Base-by-base conservation (phyloP, 2,888 invertebrate species). In the Sycophila texana region DNA sequence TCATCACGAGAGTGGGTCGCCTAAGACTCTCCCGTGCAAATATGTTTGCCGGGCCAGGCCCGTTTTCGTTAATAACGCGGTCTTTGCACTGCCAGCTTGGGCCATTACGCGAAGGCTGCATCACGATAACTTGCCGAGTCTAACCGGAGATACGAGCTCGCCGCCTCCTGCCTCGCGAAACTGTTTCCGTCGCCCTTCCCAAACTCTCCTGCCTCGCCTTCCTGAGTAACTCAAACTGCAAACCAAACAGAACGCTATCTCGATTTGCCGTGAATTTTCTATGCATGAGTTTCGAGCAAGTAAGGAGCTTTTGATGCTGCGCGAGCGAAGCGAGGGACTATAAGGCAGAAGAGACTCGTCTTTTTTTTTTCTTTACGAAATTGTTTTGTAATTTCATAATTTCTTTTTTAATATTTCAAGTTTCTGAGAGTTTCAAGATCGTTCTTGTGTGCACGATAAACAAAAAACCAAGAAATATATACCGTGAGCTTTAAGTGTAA, bases 1-100 rank as follows among this genome's bases (percentile, higher is more conserved):
- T 18, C 16, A n/a, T 20, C 65, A 51, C 65, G 83, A 83, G 86
- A 86, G 84, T 84, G 85, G 83, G 80, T 79, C 83, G 79, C 82
- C 83, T 80, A 80, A 85, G 86, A 86, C 83, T 81, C 76, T 83
- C 83, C 84, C 81, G 81, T 82, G 86, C 84, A 86, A 86, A 86
- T 86, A 86, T 86, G 85, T 86, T 83, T 84, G 81, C 82, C 84
- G 84, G 86, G 85, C 84, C 84, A n/a, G 84, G 85, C 84, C 85
- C 70, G 77, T 84, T 84, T 83, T 72, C 80, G 83, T 82, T 57
- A 68, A 68, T 18, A 67, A 60, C 66, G n/a, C 81, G 74, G 81
- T 86, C 82, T 86, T 86, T 86, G 84, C 85, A 85, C 85, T 83
- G 73, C 75, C 73, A 13, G 70, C 81, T 65, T 65, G 75, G 82